Base-by-base conservation (phyloP, 2,888 invertebrate species). In the Villa cingulata region DNA sequence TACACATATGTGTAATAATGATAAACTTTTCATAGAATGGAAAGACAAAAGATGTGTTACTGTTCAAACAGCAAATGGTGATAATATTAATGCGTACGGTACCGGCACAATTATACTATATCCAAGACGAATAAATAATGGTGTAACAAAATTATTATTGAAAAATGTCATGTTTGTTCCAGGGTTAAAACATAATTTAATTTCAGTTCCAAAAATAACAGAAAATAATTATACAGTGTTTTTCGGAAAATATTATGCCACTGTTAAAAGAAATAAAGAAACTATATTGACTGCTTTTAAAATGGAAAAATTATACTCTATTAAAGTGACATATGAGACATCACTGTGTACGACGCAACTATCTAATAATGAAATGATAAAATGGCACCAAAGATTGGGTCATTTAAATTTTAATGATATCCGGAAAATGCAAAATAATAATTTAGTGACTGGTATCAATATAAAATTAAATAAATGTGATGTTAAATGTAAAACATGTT, bases 1-100 rank as follows among this genome's bases (percentile, higher is more conserved):
- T 18, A 15, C 45, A 36, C 38, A 47, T 36, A 47, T 44, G 47
- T 50, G 45, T n/a, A 49, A 49, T 34, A 6, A 23, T n/a, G n/a
- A n/a, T n/a, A n/a, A n/a, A n/a, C n/a, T n/a, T n/a, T n/a, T n/a
- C n/a, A n/a, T n/a, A n/a, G n/a, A n/a, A n/a, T n/a, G n/a, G n/a
- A n/a, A n/a, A n/a, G n/a, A n/a, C n/a, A n/a, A n/a, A n/a, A n/a
- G 15, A 6, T 19, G 18, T 39, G 17, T 19, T 5, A 19, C 14
- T 37, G 46, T 49, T 29, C 42, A 46, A 27, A 46, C 46, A n/a
- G 49, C 46, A 19, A 39, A 43, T 29, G 23, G 23, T n/a, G 29
- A 43, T 29, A 7, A 16, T 6, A 23, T 42, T 15, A 36, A 43
- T 36, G 36, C 46, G 18, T 29, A 20, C 34, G 46, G 44, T 16